Base-by-base conservation (phyloP, 2,797 vertebrate genomes). In the Gallirallus australis region DNA sequence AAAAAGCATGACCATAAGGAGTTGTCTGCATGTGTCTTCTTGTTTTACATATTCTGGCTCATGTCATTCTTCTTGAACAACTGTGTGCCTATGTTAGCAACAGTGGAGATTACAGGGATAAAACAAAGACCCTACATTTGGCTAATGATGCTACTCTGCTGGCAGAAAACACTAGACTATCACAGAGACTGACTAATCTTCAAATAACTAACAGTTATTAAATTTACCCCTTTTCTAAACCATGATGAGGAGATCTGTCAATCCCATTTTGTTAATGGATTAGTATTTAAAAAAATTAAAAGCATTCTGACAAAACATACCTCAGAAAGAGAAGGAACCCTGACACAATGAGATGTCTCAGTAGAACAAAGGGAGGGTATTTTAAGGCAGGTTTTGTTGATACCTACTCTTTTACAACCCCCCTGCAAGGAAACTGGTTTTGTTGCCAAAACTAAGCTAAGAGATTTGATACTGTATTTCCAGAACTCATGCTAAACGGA, bases 251-350 rank as follows among this genome's bases (percentile, higher is more conserved):
- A 89, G 59, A 86, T 93, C 79, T 86, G 85, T 83, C 91, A 90
- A 92, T 23, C 11, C n/a, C 8, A 69, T 94, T 95, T 95, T 73
- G 42, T 83, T 95, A 96, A 85, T 40, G 81, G 57, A 79, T 57
- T 80, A 63, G 69, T 80, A 35, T 72, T 31, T 65, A 85, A 77
- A 50, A 50, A 28, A 28, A 31, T 42, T 42, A 45, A 45, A 45
- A 45, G 42, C 66, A 33, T 21, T 17, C 53, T 94, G 73, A 93
- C 33, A 95, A 97, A 96, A 95, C 13, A 81, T 17, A 56, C 18
- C 14, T 37, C 59, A 81, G 35, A 70, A 92, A 81, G 24, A 90
- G 11, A 94, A 93, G 5, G 2, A 91, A 81, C 28, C 9, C 83
- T 80, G 76, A 93, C 39, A 88, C 6, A 30, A 37, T 7, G 0